phyloP scores from a whole-genome alignment of 2,888 invertebrate species.

The Drosophila monieri region DNA sequence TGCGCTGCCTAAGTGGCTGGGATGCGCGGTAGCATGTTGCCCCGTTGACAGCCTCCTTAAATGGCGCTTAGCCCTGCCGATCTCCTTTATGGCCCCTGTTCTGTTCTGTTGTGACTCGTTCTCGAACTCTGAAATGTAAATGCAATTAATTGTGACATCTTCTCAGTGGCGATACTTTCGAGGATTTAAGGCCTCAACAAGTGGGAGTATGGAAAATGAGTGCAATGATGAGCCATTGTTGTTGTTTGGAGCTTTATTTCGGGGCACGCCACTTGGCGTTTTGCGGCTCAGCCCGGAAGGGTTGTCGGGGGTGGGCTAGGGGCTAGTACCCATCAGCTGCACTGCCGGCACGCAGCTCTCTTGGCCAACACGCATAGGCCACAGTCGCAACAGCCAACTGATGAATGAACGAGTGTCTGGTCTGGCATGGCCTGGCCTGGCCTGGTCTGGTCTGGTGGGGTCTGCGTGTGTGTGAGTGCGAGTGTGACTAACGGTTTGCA shows the following conservation, averaged over 20 bases:
- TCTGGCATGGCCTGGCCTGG: conserved; percentile 44
- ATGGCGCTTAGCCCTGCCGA: conserved; percentile 73
- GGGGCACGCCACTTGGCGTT: conserved; percentile 77
- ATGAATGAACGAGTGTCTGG: conserved; percentile 69
- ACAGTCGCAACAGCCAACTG: conserved; percentile 29
- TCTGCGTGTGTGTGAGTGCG: conserved; percentile 26
- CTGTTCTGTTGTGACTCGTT: conserved; percentile 60
- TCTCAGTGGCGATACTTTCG: conserved; percentile 17
- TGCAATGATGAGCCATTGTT: conserved; percentile 58
- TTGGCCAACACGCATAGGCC: conserved; percentile 68
- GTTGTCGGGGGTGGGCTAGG: conserved; percentile 10
- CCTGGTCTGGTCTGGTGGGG: conserved; percentile 36
- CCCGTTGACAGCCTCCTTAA: conserved; percentile 74
- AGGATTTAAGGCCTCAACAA: conserved; percentile 17
- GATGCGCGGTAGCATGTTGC: conserved; percentile 20
- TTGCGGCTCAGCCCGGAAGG: conserved; percentile 43
- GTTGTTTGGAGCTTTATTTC: conserved; percentile 44
- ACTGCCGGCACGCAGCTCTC: conserved; percentile 65
- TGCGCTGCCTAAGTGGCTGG: conserved; percentile 32
- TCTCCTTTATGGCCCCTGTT: conserved; percentile 36
- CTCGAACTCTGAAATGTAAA: conserved; percentile 60
- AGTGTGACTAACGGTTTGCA: conserved; percentile 37
- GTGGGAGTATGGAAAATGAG: conserved; percentile 58
- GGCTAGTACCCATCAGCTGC: conserved; percentile 34
- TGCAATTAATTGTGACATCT: conserved; percentile 73